Evolutionary conservation across 2,888 invertebrate species (phyloP), one percentile per base, ranked within the genome.

Genomic region (Volucella zonaria): DNA sequence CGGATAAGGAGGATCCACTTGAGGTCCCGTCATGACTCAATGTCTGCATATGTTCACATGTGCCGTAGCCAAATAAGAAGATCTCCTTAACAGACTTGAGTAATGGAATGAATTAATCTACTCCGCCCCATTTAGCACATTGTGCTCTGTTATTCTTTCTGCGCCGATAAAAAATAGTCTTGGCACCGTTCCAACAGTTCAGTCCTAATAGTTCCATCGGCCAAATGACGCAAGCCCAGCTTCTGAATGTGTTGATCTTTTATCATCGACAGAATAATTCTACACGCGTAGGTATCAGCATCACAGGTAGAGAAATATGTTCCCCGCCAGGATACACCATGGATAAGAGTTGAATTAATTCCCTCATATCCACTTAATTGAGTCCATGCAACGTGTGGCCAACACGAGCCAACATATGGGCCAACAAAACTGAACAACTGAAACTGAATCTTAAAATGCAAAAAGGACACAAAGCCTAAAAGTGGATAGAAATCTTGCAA

Each of bases 1-100:
- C 85, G 85, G 81, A 85, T 85, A 85, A 85, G 85, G 85, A 85
- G 85, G 81, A 77, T 81, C 85, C 81, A 81, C 85, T 85, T 81
- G 68, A 80, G 43, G 58, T 47, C 43, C 59, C 68, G 59, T 79
- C 67, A 68, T 38, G 23, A 40, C 31, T 10, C 52, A 47, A 23
- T 38, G 73, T 68, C 14, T 51, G 67, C 83, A 85, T 76, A 85
- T 85, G 85, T 62, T 81, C 31, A 43, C 51, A n/a, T 42, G 8
- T 15, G 71, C 45, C 74, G 43, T 68, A 43, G 38, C 62, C 18
- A 67, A 71, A 79, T 52, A 83, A 76, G 75, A 76, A 73, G 80
- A 68, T 68, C 85, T 85, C 81, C 67, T 85, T 85, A 81, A 76
- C 73, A 71, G 81, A 54, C 71, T 47, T 81, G 73, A 85, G 73